A percentile compares a stretch with the other conserved stretches of the same genome.
These are phyloP conservation scores for Bos javanicus DNA, from an alignment of 2,113 vertebrate genomes.

Conservation along the genomic window DNA sequence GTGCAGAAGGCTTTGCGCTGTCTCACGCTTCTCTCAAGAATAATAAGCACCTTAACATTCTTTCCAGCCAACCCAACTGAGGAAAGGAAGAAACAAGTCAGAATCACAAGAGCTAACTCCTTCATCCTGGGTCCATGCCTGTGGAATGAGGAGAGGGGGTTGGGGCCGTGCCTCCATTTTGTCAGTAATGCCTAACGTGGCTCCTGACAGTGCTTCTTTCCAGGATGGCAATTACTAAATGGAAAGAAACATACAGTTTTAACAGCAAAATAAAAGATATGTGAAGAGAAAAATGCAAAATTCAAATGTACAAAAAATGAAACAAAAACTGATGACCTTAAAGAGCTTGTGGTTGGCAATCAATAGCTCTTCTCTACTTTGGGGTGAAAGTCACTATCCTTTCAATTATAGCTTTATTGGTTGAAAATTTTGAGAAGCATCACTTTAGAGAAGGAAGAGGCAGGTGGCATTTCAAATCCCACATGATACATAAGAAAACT, in stretches of 20 bases:
- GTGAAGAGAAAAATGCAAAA: background rate
- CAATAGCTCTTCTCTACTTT: background rate
- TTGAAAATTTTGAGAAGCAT: background rate
- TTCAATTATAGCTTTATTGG: background rate
- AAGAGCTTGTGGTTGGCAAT: background rate
- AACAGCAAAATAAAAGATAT: background rate
- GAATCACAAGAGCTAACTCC: too few species aligned
- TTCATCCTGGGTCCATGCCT: too few species aligned
- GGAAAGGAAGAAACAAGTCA: too few species aligned
- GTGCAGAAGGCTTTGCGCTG: too few species aligned
- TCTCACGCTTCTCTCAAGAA: too few species aligned
- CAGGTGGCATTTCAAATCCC: background rate
- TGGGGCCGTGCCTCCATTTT: too few species aligned
- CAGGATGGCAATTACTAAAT: background rate
- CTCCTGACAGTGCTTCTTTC: background rate
- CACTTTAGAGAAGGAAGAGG: background rate
- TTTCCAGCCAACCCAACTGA: too few species aligned
- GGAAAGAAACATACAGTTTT: background rate
- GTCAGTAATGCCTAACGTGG: too few species aligned
- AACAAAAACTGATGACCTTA: background rate
- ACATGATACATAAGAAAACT: background rate
- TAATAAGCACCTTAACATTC: too few species aligned
- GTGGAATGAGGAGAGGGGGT: too few species aligned
- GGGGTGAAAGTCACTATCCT: background rate
- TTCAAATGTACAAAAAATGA: background rate